Evolutionary conservation across 35 echinoderm and acorn worm species (phyloP).

Genomic region (Amphiura filiformis): DNA sequence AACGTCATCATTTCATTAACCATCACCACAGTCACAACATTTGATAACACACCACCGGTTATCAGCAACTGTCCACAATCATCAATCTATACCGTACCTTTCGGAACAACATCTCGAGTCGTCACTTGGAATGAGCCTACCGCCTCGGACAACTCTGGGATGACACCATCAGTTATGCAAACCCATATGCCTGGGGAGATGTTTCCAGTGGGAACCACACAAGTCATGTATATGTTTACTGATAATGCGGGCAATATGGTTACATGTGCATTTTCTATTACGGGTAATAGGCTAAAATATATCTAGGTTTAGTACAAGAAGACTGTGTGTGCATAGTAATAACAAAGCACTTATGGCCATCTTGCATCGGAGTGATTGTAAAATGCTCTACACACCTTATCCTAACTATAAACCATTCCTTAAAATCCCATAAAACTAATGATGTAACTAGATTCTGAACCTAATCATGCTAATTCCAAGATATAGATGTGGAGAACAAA

Average conservation of each 20-base stretch:
- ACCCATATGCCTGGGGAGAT: background rate
- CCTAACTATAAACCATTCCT: too few species aligned
- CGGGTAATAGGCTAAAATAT: slow-evolving; percentile 6
- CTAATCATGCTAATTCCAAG: too few species aligned
- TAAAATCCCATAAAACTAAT: too few species aligned
- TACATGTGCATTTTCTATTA: slow-evolving; percentile 37
- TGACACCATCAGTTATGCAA: background rate
- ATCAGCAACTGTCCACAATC: slow-evolving; percentile 18
- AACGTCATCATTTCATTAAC: too few species aligned
- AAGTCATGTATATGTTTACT: slow-evolving; percentile 46
- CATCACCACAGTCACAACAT: background rate
- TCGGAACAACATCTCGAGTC: slow-evolving; percentile 7
- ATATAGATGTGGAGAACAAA: too few species aligned
- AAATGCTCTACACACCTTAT: too few species aligned
- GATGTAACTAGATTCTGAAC: too few species aligned
- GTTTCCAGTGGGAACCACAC: slow-evolving; percentile 31
- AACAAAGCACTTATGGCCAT: too few species aligned
- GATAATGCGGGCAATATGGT: slow-evolving; percentile 17
- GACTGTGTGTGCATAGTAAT: too few species aligned
- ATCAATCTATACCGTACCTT: slow-evolving; percentile 24
- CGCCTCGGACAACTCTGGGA: slow-evolving; percentile 34
- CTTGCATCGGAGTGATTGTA: too few species aligned
- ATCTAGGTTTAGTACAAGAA: too few species aligned
- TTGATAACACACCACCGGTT: slow-evolving; percentile 16
- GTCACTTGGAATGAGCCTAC: slow-evolving; percentile 52